These are phyloP conservation scores for Dolomedes plantarius DNA, from an alignment of 2,888 invertebrate genomes.

Conservation along the genomic window DNA sequence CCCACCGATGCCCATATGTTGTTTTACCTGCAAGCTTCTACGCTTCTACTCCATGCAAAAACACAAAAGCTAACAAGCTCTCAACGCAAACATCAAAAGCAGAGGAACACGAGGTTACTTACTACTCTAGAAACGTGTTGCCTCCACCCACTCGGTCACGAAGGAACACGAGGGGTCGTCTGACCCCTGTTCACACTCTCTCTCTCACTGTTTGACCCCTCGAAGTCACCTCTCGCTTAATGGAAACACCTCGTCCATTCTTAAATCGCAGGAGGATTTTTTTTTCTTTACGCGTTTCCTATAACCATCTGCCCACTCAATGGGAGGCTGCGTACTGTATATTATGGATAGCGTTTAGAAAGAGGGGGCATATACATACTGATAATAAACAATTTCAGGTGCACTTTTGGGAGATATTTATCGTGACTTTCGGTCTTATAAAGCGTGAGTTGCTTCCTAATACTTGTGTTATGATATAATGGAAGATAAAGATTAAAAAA, in stretches of 20 bases:
- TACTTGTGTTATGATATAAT: no score
- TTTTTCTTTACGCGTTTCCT: not conserved
- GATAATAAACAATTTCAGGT: not conserved
- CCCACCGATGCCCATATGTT: not conserved
- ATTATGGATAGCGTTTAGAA: not conserved
- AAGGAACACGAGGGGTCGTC: not conserved
- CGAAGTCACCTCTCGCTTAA: not conserved
- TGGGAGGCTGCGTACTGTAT: not conserved
- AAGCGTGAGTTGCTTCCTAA: no score
- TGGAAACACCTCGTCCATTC: constrained; percentile 18
- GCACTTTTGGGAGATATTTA: no score
- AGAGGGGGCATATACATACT: not conserved
- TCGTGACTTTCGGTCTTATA: no score
- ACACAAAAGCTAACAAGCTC: not conserved
- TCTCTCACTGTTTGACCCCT: not conserved
- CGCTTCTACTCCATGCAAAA: not conserved
- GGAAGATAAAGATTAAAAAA: no score
- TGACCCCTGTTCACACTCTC: constrained; percentile 14
- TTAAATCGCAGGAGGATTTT: not conserved
- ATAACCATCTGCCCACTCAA: constrained; percentile 2
- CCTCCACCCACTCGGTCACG: constrained; percentile 12
- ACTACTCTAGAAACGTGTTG: not conserved
- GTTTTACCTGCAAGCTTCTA: not conserved
- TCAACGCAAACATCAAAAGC: not conserved
- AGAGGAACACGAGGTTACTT: not conserved